Evolutionary conservation across 30 jellyfish, hydroid and myxozoan species (phyloP).

Genomic region (Mastigias papua): DNA sequence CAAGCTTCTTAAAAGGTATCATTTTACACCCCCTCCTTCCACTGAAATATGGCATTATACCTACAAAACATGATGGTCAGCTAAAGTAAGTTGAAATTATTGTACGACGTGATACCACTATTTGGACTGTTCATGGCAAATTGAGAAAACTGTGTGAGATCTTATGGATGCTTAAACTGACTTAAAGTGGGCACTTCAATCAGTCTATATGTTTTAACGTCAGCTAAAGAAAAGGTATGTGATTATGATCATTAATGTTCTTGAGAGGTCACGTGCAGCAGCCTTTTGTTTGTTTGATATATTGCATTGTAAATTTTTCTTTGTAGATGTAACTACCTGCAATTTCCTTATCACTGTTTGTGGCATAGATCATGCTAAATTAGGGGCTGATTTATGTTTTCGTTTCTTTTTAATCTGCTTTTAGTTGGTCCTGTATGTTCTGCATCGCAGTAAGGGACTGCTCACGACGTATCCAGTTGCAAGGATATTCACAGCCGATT

Average conservation of each 20-base stretch:
- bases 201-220: too few species aligned
- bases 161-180: too few species aligned
- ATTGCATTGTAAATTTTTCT: background rate
- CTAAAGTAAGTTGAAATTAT: too few species aligned
- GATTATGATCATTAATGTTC: background rate
- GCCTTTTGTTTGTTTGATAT: background rate
- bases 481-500: constrained; percentile 86
- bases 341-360: too few species aligned
- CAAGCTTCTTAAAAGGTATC: too few species aligned
- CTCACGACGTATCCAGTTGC: constrained; percentile 38
- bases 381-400: background rate
- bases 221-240: background rate
- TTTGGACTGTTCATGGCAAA: too few species aligned
- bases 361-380: background rate
- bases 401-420: background rate
- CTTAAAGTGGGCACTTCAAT: too few species aligned
- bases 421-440: constrained; percentile 88
- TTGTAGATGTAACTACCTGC: background rate
- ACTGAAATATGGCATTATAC: too few species aligned
- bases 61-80: too few species aligned
- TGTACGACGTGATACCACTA: too few species aligned
- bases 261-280: background rate
- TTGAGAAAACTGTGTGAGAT: too few species aligned
- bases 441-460: constrained; percentile 73
- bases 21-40: too few species aligned